Percentiles rank a stretch among this genome's conserved stretches.
phyloP scores from a whole-genome alignment of 2,113 vertebrate species.

The Podocnemis expansa region DNA sequence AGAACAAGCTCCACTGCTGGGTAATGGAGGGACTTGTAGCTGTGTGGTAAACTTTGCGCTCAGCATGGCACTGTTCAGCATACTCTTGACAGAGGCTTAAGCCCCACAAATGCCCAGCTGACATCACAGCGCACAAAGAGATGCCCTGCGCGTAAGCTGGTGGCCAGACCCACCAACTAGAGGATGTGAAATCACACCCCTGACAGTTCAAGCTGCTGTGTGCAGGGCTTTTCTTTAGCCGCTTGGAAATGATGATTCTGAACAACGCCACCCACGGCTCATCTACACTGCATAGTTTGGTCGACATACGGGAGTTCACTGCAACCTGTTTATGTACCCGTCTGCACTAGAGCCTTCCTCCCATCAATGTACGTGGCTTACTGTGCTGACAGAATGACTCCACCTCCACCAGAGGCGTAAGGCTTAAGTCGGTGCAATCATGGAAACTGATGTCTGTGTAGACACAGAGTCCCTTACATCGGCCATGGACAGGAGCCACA shows the following conservation, averaged over 20 bases:
- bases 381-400: too few species aligned
- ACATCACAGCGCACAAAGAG: fast-evolving
- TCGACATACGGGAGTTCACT: neutral
- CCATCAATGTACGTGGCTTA: neutral
- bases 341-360: neutral
- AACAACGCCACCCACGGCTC: neutral
- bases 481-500: too few species aligned
- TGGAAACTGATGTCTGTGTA: too few species aligned
- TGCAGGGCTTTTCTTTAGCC: neutral
- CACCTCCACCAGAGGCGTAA: too few species aligned
- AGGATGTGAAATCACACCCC: neutral
- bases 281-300: too few species aligned
- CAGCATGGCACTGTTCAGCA: neutral
- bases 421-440: too few species aligned
- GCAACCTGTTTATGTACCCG: neutral
- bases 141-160: neutral
- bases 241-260: neutral
- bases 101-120: neutral
- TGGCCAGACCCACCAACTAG: neutral
- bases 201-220: neutral
- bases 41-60: neutral
- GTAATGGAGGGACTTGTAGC: neutral
- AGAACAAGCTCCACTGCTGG: neutral
- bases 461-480: too few species aligned
- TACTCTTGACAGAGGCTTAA: neutral